Evolutionary conservation across 2,113 vertebrate species (phyloP).

Genomic region (Patagioenas fasciata): DNA sequence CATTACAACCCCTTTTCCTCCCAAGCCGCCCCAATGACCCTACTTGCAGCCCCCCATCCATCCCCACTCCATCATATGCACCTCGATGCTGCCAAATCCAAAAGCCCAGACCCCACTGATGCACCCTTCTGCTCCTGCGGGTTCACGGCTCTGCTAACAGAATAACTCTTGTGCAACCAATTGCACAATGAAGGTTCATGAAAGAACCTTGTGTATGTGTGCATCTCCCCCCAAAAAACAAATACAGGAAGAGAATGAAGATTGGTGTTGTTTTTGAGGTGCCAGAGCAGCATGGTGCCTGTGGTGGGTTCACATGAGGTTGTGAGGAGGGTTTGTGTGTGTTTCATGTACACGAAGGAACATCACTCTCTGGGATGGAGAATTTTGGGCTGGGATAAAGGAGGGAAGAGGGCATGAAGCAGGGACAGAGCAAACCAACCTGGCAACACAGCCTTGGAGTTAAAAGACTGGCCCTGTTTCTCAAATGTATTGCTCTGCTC

Average conservation of each 20-base stretch:
- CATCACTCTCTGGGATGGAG: fast-evolving
- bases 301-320: not conserved
- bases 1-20: not conserved
- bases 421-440: not conserved
- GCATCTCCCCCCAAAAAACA: not conserved
- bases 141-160: fast-evolving
- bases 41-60: not conserved
- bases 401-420: not conserved
- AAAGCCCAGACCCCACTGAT: not conserved
- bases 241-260: not conserved
- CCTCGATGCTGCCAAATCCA: not conserved
- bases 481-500: not conserved
- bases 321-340: not conserved
- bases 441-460: not conserved
- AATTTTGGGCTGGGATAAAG: not conserved
- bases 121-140: fast-evolving
- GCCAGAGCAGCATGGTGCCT: fast-evolving
- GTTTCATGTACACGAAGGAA: not conserved
- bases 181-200: not conserved
- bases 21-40: not conserved
- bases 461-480: not conserved
- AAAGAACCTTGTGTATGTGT: fast-evolving
- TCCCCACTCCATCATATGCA: too few relatives aligned
- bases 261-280: not conserved
- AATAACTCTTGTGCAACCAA: fast-evolving